A percentile compares a stretch with the other conserved stretches of the same genome.
These are phyloP conservation scores for Dendropsophus ebraccatus DNA, from an alignment of 2,113 vertebrate species.

Conservation along the genomic window DNA sequence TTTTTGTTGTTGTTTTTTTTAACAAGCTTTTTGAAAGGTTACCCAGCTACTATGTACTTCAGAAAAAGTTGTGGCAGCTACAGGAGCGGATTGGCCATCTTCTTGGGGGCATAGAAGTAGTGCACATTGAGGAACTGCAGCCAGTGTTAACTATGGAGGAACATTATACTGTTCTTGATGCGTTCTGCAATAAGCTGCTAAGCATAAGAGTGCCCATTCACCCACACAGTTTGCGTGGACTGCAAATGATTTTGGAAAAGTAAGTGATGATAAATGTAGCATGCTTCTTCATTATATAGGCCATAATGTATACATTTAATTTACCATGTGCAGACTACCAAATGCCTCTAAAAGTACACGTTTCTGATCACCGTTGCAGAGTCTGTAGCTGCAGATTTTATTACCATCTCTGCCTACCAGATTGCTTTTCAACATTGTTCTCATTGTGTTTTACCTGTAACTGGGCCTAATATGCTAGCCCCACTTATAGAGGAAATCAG, in stretches of 20 bases:
- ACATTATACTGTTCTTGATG: constrained; percentile 80
- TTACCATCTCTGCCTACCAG: too few relatives aligned
- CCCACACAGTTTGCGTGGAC: constrained; percentile 86
- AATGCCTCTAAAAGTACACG: too few relatives aligned
- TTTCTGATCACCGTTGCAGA: too few relatives aligned
- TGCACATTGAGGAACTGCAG: constrained; percentile 82
- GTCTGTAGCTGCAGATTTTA: too few relatives aligned
- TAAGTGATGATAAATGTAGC: constrained; percentile 58
- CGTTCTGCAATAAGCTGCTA: constrained; percentile 79
- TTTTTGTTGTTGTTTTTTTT: neutral
- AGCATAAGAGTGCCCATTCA: constrained; percentile 77
- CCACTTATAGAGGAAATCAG: too few relatives aligned
- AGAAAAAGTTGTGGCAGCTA: constrained; percentile 79
- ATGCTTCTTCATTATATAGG: neutral
- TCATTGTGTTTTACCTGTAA: too few relatives aligned
- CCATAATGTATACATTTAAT: neutral
- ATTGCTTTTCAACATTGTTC: too few relatives aligned
- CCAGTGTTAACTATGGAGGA: constrained; percentile 82
- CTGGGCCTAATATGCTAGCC: too few relatives aligned
- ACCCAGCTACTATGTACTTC: constrained; percentile 82
- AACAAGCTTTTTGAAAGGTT: constrained; percentile 76
- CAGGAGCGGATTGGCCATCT: constrained; percentile 88
- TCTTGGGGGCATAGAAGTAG: constrained; percentile 85
- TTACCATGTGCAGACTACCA: too few relatives aligned
- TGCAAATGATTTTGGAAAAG: constrained; percentile 87